Conservation (phyloP, 2,888 invertebrate species). For the Anticlea derivata region DNA sequence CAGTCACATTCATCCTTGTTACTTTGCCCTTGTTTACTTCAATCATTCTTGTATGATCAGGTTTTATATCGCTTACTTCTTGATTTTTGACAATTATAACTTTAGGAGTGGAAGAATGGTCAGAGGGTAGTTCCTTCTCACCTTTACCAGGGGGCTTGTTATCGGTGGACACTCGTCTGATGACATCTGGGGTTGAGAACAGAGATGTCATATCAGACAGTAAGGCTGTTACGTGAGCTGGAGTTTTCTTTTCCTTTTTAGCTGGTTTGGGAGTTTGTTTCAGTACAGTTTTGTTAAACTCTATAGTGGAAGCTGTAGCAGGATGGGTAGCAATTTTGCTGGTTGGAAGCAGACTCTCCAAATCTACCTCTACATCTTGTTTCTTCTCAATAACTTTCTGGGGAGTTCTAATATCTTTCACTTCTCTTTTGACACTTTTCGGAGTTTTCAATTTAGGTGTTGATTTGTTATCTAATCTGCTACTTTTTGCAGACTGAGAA, state of each 20-base stretch:
- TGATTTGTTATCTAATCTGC: constrained; percentile 61
- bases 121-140: constrained; percentile 68
- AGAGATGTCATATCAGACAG: constrained; percentile 87
- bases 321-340: constrained; percentile 47
- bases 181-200: constrained; percentile 91
- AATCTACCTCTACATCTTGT: constrained; percentile 53
- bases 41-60: constrained; percentile 40
- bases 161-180: constrained; percentile 86
- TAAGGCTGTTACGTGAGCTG: constrained; percentile 82
- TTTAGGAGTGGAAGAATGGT: constrained; percentile 48
- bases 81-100: constrained; percentile 13
- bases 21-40: constrained; percentile 34
- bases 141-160: constrained; percentile 73
- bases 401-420: constrained; percentile 62
- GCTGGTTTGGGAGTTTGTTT: constrained; percentile 69
- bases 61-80: constrained; percentile 41
- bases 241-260: constrained; percentile 84
- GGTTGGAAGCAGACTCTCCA: constrained; percentile 54
- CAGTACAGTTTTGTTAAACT: constrained; percentile 64
- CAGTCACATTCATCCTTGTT: constrained; percentile 36
- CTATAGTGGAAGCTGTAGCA: constrained; percentile 41
- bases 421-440: constrained; percentile 62
- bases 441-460: constrained; percentile 58
- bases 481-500: constrained; percentile 47
- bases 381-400: constrained; percentile 49